These are phyloP conservation scores for Dolichotis patagonum DNA, from an alignment of 2,113 vertebrate genomes.

Conservation along the genomic window DNA sequence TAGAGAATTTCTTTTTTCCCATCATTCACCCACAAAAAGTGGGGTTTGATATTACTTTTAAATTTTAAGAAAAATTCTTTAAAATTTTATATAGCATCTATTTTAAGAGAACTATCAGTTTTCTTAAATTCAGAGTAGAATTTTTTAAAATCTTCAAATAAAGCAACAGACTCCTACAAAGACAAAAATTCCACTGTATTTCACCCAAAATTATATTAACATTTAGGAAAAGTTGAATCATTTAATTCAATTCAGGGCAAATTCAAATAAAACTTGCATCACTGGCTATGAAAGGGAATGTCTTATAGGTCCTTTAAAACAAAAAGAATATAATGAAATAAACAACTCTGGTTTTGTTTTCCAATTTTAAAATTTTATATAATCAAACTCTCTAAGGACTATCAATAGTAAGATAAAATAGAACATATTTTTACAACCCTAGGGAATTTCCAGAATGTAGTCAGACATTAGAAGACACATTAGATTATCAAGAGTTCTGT, in stretches of 20 bases:
- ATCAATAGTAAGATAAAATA: not conserved
- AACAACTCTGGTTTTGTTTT: conserved; percentile 23
- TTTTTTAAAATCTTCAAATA: not conserved
- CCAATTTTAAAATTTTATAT: not conserved
- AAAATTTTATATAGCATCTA: not conserved
- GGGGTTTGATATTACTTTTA: not conserved
- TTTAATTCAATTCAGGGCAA: not conserved
- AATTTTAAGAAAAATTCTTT: conserved; percentile 40
- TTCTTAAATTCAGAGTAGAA: conserved; percentile 24
- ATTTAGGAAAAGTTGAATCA: conserved; percentile 29
- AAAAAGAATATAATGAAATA: not conserved
- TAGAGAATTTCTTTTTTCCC: conserved; percentile 19
- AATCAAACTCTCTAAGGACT: not conserved
- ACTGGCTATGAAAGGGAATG: not conserved
- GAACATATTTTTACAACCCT: not conserved
- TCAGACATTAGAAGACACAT: not conserved
- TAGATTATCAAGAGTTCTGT: not conserved
- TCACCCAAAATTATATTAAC: not conserved
- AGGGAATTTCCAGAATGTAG: not conserved
- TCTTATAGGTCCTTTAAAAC: not conserved
- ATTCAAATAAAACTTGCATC: conserved; percentile 53
- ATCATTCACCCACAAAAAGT: conserved; percentile 22
- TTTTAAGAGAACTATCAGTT: conserved; percentile 20
- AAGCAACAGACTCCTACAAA: not conserved
- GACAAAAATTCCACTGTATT: not conserved